phyloP scores from a whole-genome alignment of 2,888 invertebrate genomes.

The Acleris literana region DNA sequence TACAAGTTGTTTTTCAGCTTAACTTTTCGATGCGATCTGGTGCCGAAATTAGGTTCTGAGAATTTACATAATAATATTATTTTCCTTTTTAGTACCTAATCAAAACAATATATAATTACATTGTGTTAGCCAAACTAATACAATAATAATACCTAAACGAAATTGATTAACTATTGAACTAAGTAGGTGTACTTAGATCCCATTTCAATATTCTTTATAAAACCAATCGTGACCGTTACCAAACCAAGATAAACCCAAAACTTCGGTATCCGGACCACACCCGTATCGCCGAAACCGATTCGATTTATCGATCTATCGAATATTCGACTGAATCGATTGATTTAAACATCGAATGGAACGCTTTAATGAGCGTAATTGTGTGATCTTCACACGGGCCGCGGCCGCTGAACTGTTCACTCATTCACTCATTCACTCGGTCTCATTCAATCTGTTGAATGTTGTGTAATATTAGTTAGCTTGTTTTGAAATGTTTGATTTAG shows the following conservation, averaged over 20 bases:
- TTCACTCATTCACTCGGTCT: conserved; percentile 22
- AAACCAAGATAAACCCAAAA: not conserved
- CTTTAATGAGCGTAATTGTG: conserved; percentile 36
- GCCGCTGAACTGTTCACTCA: conserved; percentile 7
- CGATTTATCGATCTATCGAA: conserved; percentile 42
- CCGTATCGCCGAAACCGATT: conserved; percentile 38
- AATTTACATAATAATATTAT: too few species aligned
- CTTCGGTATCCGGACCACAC: conserved; percentile 50
- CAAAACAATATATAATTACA: too few species aligned
- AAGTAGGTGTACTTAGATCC: too few species aligned
- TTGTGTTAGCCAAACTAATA: too few species aligned
- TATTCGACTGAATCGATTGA: conserved; percentile 53
- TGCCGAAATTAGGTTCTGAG: too few species aligned
- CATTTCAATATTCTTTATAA: too few species aligned
- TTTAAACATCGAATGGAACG: conserved; percentile 46
- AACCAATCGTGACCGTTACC: not conserved
- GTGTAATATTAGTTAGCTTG: conserved; percentile 29
- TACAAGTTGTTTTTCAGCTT: too few species aligned
- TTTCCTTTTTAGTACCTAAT: too few species aligned
- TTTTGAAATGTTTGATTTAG: conserved; percentile 34
- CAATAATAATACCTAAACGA: too few species aligned
- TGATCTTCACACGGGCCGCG: conserved; percentile 36
- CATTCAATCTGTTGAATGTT: conserved; percentile 26
- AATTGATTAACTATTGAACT: too few species aligned
- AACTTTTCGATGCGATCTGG: too few species aligned